A percentile compares a stretch with the other conserved stretches of the same genome.
Evolutionary conservation across 2,888 invertebrate genomes (phyloP).

Genomic region (Oscheius myriophilus): DNA sequence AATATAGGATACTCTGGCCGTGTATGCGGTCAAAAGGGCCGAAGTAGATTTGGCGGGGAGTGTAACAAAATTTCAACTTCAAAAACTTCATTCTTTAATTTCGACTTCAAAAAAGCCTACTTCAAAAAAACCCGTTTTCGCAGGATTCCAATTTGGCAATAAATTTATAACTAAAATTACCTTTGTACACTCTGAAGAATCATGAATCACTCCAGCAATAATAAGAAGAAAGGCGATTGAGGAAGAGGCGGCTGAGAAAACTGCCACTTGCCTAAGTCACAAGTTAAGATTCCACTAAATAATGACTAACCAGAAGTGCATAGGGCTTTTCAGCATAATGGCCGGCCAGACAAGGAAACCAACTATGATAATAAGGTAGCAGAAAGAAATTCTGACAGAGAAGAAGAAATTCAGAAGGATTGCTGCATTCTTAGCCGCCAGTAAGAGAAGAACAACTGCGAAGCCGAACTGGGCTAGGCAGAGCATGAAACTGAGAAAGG

Average conservation of each 20-base stretch:
- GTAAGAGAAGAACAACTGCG: constrained; percentile 41
- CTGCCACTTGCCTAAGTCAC: constrained; percentile 36
- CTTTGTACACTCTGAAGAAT: constrained; percentile 38
- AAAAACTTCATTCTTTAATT: too few relatives aligned
- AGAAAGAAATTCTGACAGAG: constrained; percentile 36
- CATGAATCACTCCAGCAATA: constrained; percentile 38
- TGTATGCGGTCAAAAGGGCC: too few relatives aligned
- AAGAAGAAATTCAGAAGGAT: constrained; percentile 48
- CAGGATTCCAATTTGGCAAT: too few relatives aligned
- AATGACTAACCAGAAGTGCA: constrained; percentile 41
- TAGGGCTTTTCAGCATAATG: constrained; percentile 46
- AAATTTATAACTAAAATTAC: not conserved
- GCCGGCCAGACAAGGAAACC: constrained; percentile 44
- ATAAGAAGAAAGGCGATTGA: constrained; percentile 37
- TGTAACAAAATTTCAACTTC: too few relatives aligned
- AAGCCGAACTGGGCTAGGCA: constrained; percentile 45
- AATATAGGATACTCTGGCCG: too few relatives aligned
- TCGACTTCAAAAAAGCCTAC: too few relatives aligned
- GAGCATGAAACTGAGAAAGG: constrained; percentile 38
- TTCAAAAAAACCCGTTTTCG: too few relatives aligned
- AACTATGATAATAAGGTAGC: constrained; percentile 43
- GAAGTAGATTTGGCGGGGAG: too few relatives aligned
- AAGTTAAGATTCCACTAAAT: not conserved
- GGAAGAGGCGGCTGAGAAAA: constrained; percentile 43
- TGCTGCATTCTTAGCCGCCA: constrained; percentile 46